phyloP scores from a whole-genome alignment of 2,888 invertebrate species.

The Drosophila robusta region DNA sequence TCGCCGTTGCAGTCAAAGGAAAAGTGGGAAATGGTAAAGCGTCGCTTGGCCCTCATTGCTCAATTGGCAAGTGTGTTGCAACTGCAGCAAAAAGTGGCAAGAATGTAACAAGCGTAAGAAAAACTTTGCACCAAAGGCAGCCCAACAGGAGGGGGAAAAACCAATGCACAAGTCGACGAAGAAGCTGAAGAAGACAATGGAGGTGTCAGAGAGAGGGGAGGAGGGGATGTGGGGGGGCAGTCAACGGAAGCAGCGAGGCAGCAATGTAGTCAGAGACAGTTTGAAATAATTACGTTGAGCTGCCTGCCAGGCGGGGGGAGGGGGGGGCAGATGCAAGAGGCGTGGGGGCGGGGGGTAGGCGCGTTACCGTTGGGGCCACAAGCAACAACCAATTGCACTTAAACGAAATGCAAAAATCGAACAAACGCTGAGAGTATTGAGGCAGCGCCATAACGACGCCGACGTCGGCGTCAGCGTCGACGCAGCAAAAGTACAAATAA shows the following conservation, averaged over 20 bases:
- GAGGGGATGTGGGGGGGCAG: constrained; percentile 14
- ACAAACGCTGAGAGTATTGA: constrained; percentile 46
- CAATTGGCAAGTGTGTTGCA: constrained; percentile 72
- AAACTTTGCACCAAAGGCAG: constrained; percentile 63
- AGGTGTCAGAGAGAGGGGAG: neutral
- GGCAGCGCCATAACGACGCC: constrained; percentile 14
- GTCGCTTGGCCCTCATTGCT: constrained; percentile 63
- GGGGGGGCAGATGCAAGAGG: neutral
- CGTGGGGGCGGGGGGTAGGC: neutral
- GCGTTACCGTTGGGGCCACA: constrained; percentile 29
- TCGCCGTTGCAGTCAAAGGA: constrained; percentile 4
- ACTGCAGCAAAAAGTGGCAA: constrained; percentile 53
- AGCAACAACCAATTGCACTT: constrained; percentile 48
- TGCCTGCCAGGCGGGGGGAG: neutral
- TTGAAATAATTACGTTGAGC: constrained; percentile 74
- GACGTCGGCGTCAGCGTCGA: constrained; percentile 19
- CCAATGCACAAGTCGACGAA: constrained; percentile 38
- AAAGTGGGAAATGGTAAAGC: constrained; percentile 30
- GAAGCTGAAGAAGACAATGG: constrained; percentile 24
- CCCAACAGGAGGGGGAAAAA: constrained; percentile 41
- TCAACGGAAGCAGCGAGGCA: constrained; percentile 56
- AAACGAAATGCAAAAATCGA: constrained; percentile 49
- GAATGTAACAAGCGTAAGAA: constrained; percentile 66
- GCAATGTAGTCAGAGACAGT: constrained; percentile 62
- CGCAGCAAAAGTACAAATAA: constrained; percentile 71